Conservation (phyloP, 2,797 vertebrate genomes). For the Lithobates pipiens region DNA sequence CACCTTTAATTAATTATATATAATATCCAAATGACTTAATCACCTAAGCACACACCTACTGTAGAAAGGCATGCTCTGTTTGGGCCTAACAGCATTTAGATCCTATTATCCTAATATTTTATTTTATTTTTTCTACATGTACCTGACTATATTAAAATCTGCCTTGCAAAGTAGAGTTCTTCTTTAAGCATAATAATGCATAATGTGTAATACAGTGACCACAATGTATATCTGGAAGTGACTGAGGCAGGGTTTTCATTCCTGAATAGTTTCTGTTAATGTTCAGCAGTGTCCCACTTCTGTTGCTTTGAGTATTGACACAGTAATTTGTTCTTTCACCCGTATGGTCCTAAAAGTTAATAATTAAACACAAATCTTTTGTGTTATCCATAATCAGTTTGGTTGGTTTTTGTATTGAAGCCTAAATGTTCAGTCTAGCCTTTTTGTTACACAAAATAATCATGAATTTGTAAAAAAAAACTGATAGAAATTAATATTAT, state of each 20-base stretch:
- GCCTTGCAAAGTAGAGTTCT: too few species aligned
- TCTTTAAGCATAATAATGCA: too few species aligned
- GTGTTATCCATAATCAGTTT: background rate
- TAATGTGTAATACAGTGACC: background rate
- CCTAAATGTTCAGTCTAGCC: background rate
- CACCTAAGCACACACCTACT: too few species aligned
- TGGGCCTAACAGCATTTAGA: too few species aligned
- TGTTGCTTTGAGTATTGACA: background rate
- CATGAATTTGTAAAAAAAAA: too few species aligned
- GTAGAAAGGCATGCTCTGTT: too few species aligned
- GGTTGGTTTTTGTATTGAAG: background rate
- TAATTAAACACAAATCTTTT: conserved; percentile 11
- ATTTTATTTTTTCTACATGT: too few species aligned
- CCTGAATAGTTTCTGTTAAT: conserved; percentile 2
- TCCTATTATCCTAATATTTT: too few species aligned
- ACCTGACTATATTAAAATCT: too few species aligned
- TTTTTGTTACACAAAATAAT: background rate
- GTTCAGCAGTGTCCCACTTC: background rate
- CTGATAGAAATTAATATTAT: too few species aligned
- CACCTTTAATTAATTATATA: too few species aligned
- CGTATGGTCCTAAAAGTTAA: conserved; percentile 21
- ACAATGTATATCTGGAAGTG: background rate
- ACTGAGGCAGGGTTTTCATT: background rate
- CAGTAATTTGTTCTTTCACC: conserved; percentile 6
- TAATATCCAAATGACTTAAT: too few species aligned